Base-by-base conservation (phyloP, 2,113 vertebrate species). In the Tetraodon nigroviridis region DNA sequence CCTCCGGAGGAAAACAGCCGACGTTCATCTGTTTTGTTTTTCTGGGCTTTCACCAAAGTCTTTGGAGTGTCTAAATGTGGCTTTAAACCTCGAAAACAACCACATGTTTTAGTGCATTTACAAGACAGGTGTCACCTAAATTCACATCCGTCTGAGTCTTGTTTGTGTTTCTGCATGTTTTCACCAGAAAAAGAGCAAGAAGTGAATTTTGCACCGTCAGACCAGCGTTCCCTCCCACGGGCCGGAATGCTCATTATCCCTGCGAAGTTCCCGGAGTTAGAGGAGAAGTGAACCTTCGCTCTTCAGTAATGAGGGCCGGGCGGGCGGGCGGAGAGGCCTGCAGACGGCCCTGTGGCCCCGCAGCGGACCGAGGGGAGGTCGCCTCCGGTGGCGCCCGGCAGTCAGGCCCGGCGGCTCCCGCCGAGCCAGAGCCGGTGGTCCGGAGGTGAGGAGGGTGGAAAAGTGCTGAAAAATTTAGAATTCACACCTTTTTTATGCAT, bases 161-260 rank as follows among this genome's bases (percentile, higher is more conserved):
- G 17, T 46, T 16, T 46, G 15, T 16, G 44, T 8, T 46, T n/a
- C 44, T 17, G 44, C 5, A 5, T 46, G 44, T n/a, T 46, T 46
- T 16, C 15, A 46, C 15, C 13, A 44, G 17, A 42, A 41, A 67
- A 75, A 51, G 51, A 71, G 29, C 3, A 2, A 50, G 48, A 54
- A 37, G 50, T 18, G 46, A 51, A 37, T 18, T 67, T 52, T 66
- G 37, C n/a, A 46, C 47, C 49, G 42, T 52, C 20, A 24, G 55
- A 51, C 15, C 42, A 61, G 41, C 52, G 15, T 59, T 67, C 57
- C 62, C 64, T 80, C 67, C 45, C 61, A 63, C 61, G 20, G 67
- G 65, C 70, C 75, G 55, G 64, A 58, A 70, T 70, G 71, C 75
- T 81, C 74, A 76, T 85, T 82, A 76, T 73, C 52, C 64, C 55